These are phyloP conservation scores for Zapornia atra DNA, from an alignment of 2,113 vertebrate species.

Conservation along the genomic window DNA sequence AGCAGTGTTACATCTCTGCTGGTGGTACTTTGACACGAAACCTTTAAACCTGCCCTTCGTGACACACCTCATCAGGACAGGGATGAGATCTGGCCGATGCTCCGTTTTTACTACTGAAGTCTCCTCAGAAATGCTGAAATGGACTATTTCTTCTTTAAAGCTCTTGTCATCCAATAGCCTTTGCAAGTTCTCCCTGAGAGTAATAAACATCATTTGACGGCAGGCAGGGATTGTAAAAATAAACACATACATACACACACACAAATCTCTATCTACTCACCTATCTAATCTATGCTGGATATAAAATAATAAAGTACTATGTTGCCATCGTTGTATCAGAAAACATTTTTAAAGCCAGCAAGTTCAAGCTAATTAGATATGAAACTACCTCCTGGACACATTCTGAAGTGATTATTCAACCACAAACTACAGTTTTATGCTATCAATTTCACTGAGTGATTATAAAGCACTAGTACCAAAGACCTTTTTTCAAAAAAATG, in stretches of 20 bases:
- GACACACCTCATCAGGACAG: conserved; percentile 92
- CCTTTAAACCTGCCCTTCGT: background rate
- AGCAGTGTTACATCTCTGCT: background rate
- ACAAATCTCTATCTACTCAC: background rate
- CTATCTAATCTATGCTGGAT: background rate
- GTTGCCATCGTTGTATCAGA: background rate
- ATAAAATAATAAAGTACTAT: background rate
- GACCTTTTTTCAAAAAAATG: background rate
- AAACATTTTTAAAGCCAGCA: background rate
- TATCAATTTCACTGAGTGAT: background rate
- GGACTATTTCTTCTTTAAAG: conserved; percentile 96
- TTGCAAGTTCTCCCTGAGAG: conserved; percentile 89
- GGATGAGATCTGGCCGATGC: conserved; percentile 87
- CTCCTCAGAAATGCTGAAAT: conserved; percentile 94
- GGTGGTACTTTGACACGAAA: background rate
- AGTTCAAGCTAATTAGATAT: background rate
- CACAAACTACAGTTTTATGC: background rate
- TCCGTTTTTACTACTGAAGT: conserved; percentile 81
- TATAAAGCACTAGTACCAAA: background rate
- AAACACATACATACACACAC: background rate
- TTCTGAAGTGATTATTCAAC: background rate
- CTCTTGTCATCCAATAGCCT: conserved; percentile 90
- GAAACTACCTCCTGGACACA: background rate
- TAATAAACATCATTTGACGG: background rate
- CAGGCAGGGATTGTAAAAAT: background rate